Evolutionary conservation across 1,140 invertebrate genomes (phyloP).

Genomic region (Andrena cerasifolii): DNA sequence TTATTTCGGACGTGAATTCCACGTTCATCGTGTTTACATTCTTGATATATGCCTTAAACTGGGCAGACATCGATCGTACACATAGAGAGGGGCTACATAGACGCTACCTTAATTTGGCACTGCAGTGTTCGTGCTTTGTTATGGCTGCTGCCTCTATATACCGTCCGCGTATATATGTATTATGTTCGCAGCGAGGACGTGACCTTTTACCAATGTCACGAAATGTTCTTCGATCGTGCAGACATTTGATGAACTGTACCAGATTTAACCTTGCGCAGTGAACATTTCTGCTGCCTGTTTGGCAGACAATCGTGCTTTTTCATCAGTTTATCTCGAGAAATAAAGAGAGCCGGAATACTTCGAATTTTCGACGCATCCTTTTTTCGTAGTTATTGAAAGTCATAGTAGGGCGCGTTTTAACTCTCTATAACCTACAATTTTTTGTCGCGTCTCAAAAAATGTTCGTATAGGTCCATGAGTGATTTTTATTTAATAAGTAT

Average conservation of each 20-base stretch:
- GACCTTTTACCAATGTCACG: constrained; percentile 34
- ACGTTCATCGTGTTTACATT: constrained; percentile 39
- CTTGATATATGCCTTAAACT: constrained; percentile 9
- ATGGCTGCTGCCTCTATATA: not conserved
- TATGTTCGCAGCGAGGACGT: not conserved
- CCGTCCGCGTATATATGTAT: not conserved
- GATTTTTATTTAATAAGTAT: too few species aligned
- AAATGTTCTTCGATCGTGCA: constrained; percentile 34
- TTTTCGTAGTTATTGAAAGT: too few species aligned
- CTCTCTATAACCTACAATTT: too few species aligned
- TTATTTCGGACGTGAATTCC: constrained; percentile 38
- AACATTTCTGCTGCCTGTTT: not conserved
- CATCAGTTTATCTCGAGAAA: too few species aligned
- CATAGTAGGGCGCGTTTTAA: too few species aligned
- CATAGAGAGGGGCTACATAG: not conserved
- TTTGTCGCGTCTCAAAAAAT: too few species aligned
- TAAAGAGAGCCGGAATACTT: too few species aligned
- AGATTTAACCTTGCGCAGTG: not conserved
- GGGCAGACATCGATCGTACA: constrained; percentile 43
- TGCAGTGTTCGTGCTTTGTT: constrained; percentile 21
- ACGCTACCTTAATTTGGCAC: constrained; percentile 3
- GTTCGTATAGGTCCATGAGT: too few species aligned
- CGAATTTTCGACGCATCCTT: too few species aligned
- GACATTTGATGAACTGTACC: not conserved
- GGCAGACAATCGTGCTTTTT: too few species aligned